Evolutionary conservation across 1,140 invertebrate species (phyloP).

Genomic region (Apis dorsata): DNA sequence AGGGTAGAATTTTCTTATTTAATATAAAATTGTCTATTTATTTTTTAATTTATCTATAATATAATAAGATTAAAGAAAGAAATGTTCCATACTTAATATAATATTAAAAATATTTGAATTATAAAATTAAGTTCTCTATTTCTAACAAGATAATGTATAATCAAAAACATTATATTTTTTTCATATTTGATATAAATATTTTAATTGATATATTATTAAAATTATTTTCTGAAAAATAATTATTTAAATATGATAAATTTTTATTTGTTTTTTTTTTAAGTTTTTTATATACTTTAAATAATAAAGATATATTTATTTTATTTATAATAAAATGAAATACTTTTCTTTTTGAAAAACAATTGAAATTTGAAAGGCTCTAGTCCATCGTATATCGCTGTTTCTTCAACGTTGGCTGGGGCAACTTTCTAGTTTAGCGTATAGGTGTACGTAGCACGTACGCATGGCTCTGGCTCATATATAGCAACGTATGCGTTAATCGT

Average conservation of each 20-base stretch:
- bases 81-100: background rate
- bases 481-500: slow-evolving; percentile 25
- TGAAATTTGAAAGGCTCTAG: slow-evolving; percentile 79
- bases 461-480: background rate
- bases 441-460: slow-evolving; percentile 43
- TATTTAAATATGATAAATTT: background rate
- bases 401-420: slow-evolving; percentile 75
- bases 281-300: background rate
- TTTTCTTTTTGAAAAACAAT: slow-evolving; percentile 58
- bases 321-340: background rate
- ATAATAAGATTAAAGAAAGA: background rate
- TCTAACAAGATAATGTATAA: background rate
- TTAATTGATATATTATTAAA: background rate
- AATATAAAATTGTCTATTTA: background rate
- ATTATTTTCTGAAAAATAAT: background rate
- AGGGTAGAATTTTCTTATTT: slow-evolving; percentile 44
- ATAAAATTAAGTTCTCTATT: background rate
- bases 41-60: no score
- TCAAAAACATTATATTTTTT: background rate
- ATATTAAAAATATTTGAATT: background rate
- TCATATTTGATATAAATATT: background rate
- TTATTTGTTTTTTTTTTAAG: background rate
- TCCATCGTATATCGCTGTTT: slow-evolving; percentile 63
- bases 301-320: background rate
- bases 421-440: slow-evolving; percentile 79